These are phyloP conservation scores for Phrynocephalus guinanensis DNA, from an alignment of 2,797 vertebrate genomes.

Conservation along the genomic window DNA sequence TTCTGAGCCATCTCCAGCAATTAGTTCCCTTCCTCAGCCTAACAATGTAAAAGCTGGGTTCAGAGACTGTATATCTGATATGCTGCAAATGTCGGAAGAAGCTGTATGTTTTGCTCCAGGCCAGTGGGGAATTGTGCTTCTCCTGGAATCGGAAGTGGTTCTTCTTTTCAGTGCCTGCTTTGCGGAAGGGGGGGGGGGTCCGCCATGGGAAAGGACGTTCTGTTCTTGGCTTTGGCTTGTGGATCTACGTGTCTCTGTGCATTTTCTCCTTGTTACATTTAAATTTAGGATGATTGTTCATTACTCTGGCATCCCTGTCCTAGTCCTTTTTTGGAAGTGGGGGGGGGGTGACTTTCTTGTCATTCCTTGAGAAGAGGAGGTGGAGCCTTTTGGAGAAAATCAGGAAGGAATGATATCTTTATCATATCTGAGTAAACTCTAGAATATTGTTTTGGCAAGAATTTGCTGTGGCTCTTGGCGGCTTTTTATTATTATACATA, in stretches of 20 bases:
- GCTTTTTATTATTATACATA: not conserved
- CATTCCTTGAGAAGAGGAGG: not conserved
- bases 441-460: constrained; percentile 30
- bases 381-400: not conserved
- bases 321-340: constrained; percentile 20
- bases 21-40: not conserved
- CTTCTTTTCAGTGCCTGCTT: constrained; percentile 25
- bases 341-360: not conserved
- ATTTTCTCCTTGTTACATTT: not conserved
- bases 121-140: not conserved
- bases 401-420: not conserved
- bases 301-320: constrained; percentile 21
- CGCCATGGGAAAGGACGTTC: not conserved
- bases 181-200: not conserved
- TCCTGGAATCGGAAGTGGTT: constrained; percentile 15
- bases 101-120: not conserved
- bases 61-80: not conserved
- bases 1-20: not conserved
- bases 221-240: constrained; percentile 7
- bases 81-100: not conserved
- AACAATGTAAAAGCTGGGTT: not conserved
- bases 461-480: constrained; percentile 39
- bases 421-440: not conserved
- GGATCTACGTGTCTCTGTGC: not conserved
- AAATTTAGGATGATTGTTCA: not conserved